phyloP scores from a whole-genome alignment of 2,113 vertebrate genomes.

The Hemichromis elongatus region DNA sequence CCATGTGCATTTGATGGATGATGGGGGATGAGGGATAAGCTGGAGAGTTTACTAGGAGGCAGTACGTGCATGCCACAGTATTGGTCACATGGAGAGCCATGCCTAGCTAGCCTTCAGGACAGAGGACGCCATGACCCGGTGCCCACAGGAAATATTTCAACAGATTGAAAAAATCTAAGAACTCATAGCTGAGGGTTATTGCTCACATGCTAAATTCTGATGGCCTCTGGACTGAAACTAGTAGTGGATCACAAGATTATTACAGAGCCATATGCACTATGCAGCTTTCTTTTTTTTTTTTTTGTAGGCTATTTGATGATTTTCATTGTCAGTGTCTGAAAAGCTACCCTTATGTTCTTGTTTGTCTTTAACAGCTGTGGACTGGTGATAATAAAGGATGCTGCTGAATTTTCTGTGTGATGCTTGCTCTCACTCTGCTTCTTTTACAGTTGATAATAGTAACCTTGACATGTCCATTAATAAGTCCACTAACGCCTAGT shows the following conservation, averaged over 20 bases:
- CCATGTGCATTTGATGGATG: background rate
- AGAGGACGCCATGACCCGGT: background rate
- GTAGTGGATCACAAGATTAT: slow-evolving; percentile 1
- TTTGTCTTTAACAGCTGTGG: background rate
- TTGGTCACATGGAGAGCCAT: background rate
- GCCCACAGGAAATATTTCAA: background rate
- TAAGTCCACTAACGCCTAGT: background rate
- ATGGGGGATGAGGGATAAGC: slow-evolving; percentile 10
- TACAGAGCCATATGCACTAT: background rate
- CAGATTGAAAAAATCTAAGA: background rate
- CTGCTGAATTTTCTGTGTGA: rapidly evolving
- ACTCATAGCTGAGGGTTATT: background rate
- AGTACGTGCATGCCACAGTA: background rate
- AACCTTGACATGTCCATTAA: background rate
- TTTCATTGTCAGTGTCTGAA: background rate
- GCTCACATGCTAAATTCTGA: background rate
- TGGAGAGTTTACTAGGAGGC: slow-evolving; percentile 10
- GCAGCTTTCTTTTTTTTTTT: background rate
- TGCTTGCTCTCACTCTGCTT: background rate
- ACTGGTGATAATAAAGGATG: background rate
- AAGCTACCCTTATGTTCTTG: background rate
- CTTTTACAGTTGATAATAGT: background rate
- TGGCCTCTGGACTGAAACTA: background rate
- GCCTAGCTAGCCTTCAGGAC: background rate
- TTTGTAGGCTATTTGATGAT: background rate